Evolutionary conservation across 1,140 invertebrate species (phyloP).

Genomic region (Trichonephila clavipes): DNA sequence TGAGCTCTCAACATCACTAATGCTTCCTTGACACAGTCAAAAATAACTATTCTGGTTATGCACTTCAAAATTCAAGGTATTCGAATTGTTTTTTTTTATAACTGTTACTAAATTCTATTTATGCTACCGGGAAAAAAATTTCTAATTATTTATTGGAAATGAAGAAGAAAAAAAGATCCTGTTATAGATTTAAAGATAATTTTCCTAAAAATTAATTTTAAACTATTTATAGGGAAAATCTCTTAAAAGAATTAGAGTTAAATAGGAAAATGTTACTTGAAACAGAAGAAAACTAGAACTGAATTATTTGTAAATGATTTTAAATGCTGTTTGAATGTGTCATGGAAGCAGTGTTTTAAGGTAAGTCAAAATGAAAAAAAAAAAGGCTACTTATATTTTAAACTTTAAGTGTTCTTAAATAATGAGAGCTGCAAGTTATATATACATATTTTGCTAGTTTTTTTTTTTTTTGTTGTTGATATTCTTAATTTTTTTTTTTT

Average conservation of each 20-base stretch:
- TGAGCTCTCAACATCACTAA: not conserved
- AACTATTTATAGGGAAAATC: too few relatives aligned
- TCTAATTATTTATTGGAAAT: too few relatives aligned
- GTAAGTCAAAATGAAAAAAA: not conserved
- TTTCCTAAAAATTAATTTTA: too few relatives aligned
- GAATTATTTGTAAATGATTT: not conserved
- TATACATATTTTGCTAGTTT: not conserved
- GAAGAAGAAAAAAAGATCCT: too few relatives aligned
- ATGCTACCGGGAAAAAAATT: too few relatives aligned
- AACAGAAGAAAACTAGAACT: not conserved
- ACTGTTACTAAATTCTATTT: too few relatives aligned
- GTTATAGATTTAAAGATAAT: too few relatives aligned
- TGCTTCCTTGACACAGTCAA: conserved; percentile 42
- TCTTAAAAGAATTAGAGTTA: too few relatives aligned
- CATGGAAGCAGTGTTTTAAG: conserved; percentile 31
- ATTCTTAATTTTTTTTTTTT: too few relatives aligned
- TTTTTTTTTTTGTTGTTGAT: not conserved
- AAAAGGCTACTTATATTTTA: conserved; percentile 14
- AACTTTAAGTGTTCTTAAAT: not conserved
- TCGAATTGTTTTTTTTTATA: not conserved
- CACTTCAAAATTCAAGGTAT: not conserved
- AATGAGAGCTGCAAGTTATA: not conserved
- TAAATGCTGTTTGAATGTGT: conserved; percentile 2
- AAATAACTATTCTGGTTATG: not conserved
- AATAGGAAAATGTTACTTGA: too few relatives aligned